Conservation (phyloP, 2,113 vertebrate genomes). For the Colossoma macropomum region DNA sequence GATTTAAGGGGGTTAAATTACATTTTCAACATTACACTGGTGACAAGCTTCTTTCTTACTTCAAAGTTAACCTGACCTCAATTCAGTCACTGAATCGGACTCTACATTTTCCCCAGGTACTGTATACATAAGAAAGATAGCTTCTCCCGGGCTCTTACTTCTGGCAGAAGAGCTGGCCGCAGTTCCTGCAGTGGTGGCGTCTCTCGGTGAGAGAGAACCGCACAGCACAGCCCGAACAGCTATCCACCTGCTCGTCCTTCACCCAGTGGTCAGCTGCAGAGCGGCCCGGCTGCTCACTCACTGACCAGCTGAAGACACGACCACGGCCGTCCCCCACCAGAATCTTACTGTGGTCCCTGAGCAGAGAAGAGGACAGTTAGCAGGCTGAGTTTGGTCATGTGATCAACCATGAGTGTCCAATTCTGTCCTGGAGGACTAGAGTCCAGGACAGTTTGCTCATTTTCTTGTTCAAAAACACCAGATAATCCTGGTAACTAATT, state of each 20-base stretch:
- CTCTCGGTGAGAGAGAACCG: slow-evolving; percentile 95
- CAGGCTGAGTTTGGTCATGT: too few species aligned
- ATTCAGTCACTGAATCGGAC: too few species aligned
- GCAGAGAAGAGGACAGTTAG: not conserved
- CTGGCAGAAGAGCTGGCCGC: slow-evolving; percentile 98
- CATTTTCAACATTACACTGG: too few species aligned
- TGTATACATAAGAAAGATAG: not conserved
- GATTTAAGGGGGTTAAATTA: too few species aligned
- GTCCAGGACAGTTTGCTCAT: too few species aligned
- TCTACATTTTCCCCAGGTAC: too few species aligned
- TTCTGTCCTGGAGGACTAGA: too few species aligned
- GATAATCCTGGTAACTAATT: too few species aligned
- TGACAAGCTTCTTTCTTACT: too few species aligned
- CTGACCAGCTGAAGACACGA: slow-evolving; percentile 97
- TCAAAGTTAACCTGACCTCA: too few species aligned
- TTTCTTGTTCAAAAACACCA: too few species aligned
- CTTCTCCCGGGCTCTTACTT: slow-evolving; percentile 80
- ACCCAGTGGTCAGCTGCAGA: slow-evolving; percentile 98
- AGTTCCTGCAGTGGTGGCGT: slow-evolving; percentile 97
- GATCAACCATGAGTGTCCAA: too few species aligned
- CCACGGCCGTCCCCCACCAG: slow-evolving; percentile 94
- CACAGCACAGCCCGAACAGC: slow-evolving; percentile 90
- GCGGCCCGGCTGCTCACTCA: slow-evolving; percentile 95
- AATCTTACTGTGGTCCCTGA: slow-evolving; percentile 97
- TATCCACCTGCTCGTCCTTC: slow-evolving; percentile 96